Evolutionary conservation across 53 echinoderm and acorn worm genomes (phyloP).

Genomic region (Holothuria scabra): DNA sequence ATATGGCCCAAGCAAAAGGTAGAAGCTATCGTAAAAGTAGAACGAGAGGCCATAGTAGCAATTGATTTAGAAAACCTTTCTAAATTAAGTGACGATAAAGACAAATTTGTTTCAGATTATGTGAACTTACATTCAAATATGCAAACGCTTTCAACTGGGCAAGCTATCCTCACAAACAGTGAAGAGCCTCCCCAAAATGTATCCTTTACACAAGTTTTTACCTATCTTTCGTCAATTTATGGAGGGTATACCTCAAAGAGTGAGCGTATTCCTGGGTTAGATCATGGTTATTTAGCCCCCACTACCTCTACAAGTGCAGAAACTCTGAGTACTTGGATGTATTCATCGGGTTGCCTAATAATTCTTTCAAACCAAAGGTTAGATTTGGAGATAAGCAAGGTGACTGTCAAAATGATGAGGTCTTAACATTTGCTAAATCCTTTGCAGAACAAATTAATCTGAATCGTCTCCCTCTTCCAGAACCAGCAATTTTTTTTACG

Average conservation of each 20-base stretch:
- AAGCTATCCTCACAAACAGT: too few species aligned
- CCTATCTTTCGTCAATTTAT: too few species aligned
- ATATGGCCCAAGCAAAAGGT: background rate
- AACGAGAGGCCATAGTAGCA: background rate
- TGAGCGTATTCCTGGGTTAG: background rate
- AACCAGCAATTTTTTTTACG: slow-evolving; percentile 62
- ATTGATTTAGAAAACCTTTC: background rate
- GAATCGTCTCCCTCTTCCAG: slow-evolving; percentile 57
- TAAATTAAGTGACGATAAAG: background rate
- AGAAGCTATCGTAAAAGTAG: background rate
- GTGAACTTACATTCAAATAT: too few species aligned
- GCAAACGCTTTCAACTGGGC: too few species aligned
- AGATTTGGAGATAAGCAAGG: background rate
- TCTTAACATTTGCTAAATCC: slow-evolving; percentile 5
- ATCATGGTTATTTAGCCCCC: background rate
- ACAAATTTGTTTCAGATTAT: too few species aligned
- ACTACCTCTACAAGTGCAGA: background rate
- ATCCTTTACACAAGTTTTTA: background rate
- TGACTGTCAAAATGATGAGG: background rate
- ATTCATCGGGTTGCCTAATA: background rate
- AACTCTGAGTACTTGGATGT: background rate
- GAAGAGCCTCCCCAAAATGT: too few species aligned
- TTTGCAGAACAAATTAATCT: slow-evolving; percentile 27
- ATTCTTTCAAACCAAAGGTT: background rate
- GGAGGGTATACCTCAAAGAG: too few species aligned